Conservation (phyloP, 2,888 invertebrate genomes). For the Ethmia dodecea region DNA sequence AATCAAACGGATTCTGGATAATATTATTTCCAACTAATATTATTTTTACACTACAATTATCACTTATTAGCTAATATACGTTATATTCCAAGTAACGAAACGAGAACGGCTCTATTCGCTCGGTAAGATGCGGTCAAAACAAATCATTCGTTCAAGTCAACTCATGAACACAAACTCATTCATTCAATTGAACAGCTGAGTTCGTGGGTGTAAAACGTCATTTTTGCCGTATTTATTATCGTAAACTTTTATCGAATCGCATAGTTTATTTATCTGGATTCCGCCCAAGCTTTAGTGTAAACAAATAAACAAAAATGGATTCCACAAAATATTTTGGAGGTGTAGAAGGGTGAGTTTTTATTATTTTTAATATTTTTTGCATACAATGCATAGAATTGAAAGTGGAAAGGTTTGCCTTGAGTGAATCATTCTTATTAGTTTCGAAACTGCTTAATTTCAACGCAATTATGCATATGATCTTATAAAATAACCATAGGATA, state of each 20-base stretch:
- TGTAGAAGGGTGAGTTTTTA: constrained; percentile 58
- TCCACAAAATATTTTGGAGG: constrained; percentile 55
- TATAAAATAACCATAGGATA: too few species aligned
- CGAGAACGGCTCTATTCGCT: neutral
- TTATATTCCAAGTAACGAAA: too few species aligned
- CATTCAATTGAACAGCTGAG: constrained; percentile 36
- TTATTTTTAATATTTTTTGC: constrained; percentile 13
- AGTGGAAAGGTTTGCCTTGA: constrained; percentile 68
- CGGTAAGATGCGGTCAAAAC: constrained; percentile 1
- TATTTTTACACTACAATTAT: too few species aligned
- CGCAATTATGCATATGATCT: too few species aligned
- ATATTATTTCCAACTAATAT: too few species aligned
- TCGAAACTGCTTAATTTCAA: constrained; percentile 27
- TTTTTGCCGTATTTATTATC: constrained; percentile 15
- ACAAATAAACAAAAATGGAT: constrained; percentile 23
- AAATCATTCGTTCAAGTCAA: constrained; percentile 10
- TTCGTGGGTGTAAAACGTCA: constrained; percentile 27
- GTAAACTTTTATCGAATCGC: neutral
- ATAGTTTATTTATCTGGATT: constrained; percentile 14
- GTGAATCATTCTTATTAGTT: constrained; percentile 36
- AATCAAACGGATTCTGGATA: too few species aligned
- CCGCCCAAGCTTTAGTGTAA: constrained; percentile 18
- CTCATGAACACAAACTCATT: too few species aligned
- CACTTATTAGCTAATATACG: too few species aligned
- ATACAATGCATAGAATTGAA: constrained; percentile 31